Conservation (phyloP, 2,888 invertebrate species). For the Labia minor region DNA sequence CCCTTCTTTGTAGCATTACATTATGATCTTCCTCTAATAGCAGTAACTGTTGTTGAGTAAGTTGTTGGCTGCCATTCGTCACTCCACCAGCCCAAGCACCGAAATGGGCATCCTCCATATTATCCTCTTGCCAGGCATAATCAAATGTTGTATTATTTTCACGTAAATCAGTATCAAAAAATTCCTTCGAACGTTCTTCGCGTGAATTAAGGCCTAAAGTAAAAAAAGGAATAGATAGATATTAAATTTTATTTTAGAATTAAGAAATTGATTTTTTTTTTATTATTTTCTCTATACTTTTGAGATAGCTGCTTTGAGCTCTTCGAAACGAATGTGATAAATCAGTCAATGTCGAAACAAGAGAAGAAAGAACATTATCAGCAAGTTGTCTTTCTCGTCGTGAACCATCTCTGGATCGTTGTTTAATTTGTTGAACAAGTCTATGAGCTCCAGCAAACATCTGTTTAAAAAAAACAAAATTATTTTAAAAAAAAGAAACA, state of each 20-base stretch:
- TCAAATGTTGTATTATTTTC: neutral
- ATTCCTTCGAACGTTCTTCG: conserved; percentile 81
- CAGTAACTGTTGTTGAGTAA: conserved; percentile 63
- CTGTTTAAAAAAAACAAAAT: conserved; percentile 30
- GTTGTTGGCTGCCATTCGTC: conserved; percentile 26
- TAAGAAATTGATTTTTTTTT: no score
- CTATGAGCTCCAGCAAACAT: conserved; percentile 45
- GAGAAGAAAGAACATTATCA: conserved; percentile 70
- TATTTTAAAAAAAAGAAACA: conserved; percentile 14
- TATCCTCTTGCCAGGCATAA: conserved; percentile 31
- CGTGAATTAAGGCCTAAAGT: conserved; percentile 64
- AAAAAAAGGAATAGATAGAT: conserved; percentile 16
- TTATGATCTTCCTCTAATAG: conserved; percentile 76
- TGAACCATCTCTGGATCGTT: conserved; percentile 32
- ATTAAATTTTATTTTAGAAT: conserved; percentile 16
- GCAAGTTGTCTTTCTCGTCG: conserved; percentile 67
- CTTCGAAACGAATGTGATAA: conserved; percentile 71
- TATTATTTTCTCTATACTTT: conserved; percentile 41
- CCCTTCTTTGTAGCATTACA: conserved; percentile 56
- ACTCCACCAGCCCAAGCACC: conserved; percentile 36
- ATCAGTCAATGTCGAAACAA: conserved; percentile 80
- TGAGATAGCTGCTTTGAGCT: conserved; percentile 76
- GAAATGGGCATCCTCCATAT: conserved; percentile 39
- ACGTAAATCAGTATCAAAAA: conserved; percentile 55
- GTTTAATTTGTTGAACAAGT: conserved; percentile 45